Evolutionary conservation across 2,113 vertebrate genomes (phyloP), one percentile per base, ranked within the genome.

Genomic region (Coptodon rendalli): DNA sequence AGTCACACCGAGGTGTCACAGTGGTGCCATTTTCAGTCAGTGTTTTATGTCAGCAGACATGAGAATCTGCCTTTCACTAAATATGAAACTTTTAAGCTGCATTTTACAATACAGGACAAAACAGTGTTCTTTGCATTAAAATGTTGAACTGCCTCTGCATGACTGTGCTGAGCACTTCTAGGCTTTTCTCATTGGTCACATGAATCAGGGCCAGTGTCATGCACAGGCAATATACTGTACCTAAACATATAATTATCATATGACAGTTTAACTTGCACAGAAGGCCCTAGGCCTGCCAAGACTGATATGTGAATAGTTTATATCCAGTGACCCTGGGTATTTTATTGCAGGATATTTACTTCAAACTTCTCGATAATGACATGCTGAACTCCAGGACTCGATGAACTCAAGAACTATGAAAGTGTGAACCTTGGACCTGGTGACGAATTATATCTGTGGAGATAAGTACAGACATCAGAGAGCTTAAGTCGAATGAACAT

Each of bases 401-500:
- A 53, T 43, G 56, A 86, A 63, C 59, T 52, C 24, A 27, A 80
- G 34, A 19, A 11, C 6, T 2, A 38, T 50, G 16, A 84, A 24
- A 10, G 22, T n/a, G 6, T 81, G 31, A 82, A 89, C 89, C 38
- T 82, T 89, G 50, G 53, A 88, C 19, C 54, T n/a, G 43, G 24
- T 45, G 61, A 17, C 11, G 17, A 14, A 50, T 56, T 9, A 5
- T 24, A 12, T n/a, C 14, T 63, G 12, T 52, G 5, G 27, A 61
- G 9, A 48, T 52, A 19, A 52, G 24, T 16, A 24, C 6, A 84
- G 52, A 81, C 2, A 8, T 61, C 11, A 52, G 52, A 73, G 3
- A 53, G 14, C n/a, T 17, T 5, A 34, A 22, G 48, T 13, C 1
- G 3, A 66, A 54, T 17, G 19, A 84, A 45, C 16, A 63, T 66